phyloP scores from a whole-genome alignment of 2,888 invertebrate genomes.

The Thymelicus lineola region DNA sequence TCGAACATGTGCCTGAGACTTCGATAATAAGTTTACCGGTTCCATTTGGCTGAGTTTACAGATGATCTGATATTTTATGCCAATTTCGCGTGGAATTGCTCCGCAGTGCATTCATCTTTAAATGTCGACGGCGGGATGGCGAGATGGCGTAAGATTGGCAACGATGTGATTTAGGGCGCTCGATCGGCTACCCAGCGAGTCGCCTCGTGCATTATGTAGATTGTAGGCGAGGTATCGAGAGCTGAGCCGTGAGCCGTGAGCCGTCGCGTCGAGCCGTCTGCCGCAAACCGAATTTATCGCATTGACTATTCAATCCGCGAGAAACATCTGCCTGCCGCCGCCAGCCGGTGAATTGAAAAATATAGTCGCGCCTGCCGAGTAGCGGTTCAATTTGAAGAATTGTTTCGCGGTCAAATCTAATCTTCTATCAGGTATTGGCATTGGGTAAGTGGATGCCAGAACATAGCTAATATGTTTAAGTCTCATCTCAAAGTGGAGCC shows the following conservation, averaged over 20 bases:
- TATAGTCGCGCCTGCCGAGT: constrained; percentile 46
- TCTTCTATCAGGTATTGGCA: constrained; percentile 5
- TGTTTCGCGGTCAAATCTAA: constrained; percentile 32
- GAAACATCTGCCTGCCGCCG: constrained; percentile 75
- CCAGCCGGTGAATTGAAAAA: constrained; percentile 64
- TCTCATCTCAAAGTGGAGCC: no score
- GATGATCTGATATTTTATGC: constrained; percentile 28
- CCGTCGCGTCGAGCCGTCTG: constrained; percentile 59
- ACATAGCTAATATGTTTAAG: no score
- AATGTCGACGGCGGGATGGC: constrained; percentile 31
- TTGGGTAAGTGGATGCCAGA: no score
- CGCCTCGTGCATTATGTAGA: constrained; percentile 75
- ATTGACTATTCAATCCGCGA: constrained; percentile 79
- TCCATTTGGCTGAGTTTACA: constrained; percentile 20
- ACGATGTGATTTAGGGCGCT: constrained; percentile 47
- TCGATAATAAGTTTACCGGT: constrained; percentile 7
- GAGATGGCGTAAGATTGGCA: constrained; percentile 41
- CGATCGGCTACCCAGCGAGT: constrained; percentile 42
- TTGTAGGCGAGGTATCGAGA: constrained; percentile 56
- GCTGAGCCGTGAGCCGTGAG: constrained; percentile 41
- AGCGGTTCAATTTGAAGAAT: constrained; percentile 39
- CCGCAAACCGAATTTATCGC: constrained; percentile 80
- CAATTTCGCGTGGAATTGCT: constrained; percentile 28
- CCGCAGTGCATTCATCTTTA: constrained; percentile 34
- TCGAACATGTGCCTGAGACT: background rate